phyloP scores from a whole-genome alignment of 2,888 invertebrate genomes.

The Pterostichus madidus region DNA sequence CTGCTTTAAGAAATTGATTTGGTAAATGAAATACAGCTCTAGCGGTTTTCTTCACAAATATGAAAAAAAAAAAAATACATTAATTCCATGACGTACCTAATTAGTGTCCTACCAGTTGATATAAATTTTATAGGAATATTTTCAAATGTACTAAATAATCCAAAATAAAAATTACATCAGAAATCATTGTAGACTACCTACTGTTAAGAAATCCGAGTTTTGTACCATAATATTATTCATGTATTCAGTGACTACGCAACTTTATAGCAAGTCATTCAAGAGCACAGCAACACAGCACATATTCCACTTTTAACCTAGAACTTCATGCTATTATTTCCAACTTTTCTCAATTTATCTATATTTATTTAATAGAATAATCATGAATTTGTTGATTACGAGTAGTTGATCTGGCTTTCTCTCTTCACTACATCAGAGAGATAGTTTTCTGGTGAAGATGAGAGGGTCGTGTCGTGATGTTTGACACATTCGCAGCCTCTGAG shows the following conservation, averaged over 20 bases:
- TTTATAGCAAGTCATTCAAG: constrained; percentile 32
- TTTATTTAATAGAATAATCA: no score
- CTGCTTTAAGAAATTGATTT: no score
- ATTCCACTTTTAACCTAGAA: constrained; percentile 35
- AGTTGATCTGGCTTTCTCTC: neutral
- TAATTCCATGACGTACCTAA: no score
- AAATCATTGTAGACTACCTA: constrained; percentile 5
- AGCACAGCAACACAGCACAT: neutral
- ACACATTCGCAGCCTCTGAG: constrained; percentile 42
- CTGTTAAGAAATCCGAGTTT: constrained; percentile 40
- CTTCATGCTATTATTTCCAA: constrained; percentile 6
- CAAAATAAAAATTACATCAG: neutral
- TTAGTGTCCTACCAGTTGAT: no score
- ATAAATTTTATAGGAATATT: no score
- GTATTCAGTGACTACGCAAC: constrained; percentile 41
- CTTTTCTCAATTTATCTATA: neutral
- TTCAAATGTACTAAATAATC: no score
- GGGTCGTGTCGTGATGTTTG: constrained; percentile 31
- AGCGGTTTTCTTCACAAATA: no score
- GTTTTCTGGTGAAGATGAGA: constrained; percentile 3
- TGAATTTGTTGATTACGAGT: no score
- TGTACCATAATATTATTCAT: constrained; percentile 44
- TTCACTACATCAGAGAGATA: constrained; percentile 1
- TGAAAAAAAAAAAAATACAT: no score
- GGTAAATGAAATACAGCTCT: no score